Percentiles rank a stretch among this genome's conserved stretches.
Evolutionary conservation across 2,888 invertebrate genomes (phyloP).

Genomic region (Magallana nippona): DNA sequence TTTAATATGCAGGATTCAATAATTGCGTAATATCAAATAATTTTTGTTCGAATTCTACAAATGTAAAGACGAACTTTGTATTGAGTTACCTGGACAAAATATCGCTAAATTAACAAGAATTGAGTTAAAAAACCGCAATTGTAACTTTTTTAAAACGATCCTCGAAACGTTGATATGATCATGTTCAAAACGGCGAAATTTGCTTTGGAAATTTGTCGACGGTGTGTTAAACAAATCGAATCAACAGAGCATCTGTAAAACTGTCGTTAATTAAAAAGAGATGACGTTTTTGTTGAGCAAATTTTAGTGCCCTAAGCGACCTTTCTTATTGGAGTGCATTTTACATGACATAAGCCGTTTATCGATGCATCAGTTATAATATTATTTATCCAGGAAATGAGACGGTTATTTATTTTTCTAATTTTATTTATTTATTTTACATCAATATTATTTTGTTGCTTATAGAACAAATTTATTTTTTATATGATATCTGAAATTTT

Average conservation of each 20-base stretch:
- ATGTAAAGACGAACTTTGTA: not conserved
- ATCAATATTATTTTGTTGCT: not conserved
- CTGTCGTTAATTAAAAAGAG: no score
- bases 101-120: not conserved
- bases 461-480: no score
- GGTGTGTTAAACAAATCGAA: not conserved
- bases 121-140: conserved; percentile 26
- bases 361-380: no score
- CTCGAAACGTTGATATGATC: not conserved
- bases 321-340: no score
- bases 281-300: no score
- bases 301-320: no score
- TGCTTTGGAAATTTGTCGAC: not conserved
- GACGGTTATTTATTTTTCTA: conserved; percentile 1
- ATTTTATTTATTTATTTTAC: not conserved
- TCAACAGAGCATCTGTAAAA: no score
- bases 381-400: not conserved
- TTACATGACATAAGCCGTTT: no score
- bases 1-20: not conserved
- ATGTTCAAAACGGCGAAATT: not conserved
- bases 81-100: conserved; percentile 8
- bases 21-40: conserved; percentile 15
- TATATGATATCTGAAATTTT: no score
- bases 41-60: not conserved
- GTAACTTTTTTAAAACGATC: not conserved